phyloP scores from a whole-genome alignment of 2,888 invertebrate genomes.

The Volucella inflata region DNA sequence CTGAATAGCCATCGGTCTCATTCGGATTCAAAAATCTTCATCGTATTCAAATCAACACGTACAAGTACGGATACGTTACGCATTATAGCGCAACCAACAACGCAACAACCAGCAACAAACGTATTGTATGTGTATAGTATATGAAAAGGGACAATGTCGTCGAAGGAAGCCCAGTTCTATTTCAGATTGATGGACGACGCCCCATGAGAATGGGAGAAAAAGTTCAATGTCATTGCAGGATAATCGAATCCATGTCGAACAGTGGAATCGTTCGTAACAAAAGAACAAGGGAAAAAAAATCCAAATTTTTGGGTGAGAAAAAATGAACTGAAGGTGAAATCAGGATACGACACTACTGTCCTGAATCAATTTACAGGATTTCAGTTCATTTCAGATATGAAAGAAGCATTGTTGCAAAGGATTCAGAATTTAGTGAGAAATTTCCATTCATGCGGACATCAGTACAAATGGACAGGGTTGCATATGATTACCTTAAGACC shows the following conservation, averaged over 20 bases:
- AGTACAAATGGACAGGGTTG: conserved; percentile 24
- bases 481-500: conserved; percentile 56
- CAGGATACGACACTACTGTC: conserved; percentile 24
- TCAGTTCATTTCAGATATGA: conserved; percentile 15
- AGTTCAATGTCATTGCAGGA: conserved; percentile 58
- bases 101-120: background rate
- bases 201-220: conserved; percentile 4
- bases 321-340: conserved; percentile 1
- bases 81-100: conserved; percentile 28
- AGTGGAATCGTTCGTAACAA: conserved; percentile 42
- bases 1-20: conserved; percentile 20
- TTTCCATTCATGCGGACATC: conserved; percentile 15
- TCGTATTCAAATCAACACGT: conserved; percentile 67
- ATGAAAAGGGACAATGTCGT: conserved; percentile 9
- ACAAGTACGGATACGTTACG: conserved; percentile 21
- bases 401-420: conserved; percentile 34
- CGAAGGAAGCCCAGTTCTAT: conserved; percentile 6
- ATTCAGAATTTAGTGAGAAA: conserved; percentile 30
- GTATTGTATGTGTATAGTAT: too few relatives aligned
- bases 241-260: conserved; percentile 60
- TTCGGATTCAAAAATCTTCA: conserved; percentile 61
- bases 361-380: conserved; percentile 68
- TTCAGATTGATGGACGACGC: conserved; percentile 28
- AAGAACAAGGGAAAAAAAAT: conserved; percentile 10
- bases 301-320: conserved; percentile 29